phyloP scores from a whole-genome alignment of 2,113 vertebrate species.

The Oreocharis arfaki region DNA sequence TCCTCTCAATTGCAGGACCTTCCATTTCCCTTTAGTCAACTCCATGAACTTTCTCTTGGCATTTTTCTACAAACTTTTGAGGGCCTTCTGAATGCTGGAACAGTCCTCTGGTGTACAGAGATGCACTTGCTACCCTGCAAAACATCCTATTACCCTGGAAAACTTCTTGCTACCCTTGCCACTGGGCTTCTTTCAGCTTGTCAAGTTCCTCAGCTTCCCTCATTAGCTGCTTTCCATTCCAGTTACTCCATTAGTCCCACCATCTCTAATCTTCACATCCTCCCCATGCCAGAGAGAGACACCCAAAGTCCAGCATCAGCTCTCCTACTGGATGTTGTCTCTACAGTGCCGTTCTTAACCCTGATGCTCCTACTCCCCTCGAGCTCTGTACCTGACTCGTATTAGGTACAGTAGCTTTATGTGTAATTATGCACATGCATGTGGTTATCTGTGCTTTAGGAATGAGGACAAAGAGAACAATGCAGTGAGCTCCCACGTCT shows the following conservation, averaged over 20 bases:
- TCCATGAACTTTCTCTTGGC: background rate
- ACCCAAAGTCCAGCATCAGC: background rate
- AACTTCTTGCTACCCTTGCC: background rate
- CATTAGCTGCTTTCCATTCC: background rate
- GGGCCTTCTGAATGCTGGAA: background rate
- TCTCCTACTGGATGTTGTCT: background rate
- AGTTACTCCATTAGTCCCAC: background rate
- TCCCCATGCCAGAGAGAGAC: background rate
- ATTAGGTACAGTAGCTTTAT: background rate
- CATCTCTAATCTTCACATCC: background rate
- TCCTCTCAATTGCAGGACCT: background rate
- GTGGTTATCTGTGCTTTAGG: background rate
- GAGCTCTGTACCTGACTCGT: accelerated
- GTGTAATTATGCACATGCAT: background rate
- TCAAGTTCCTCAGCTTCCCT: background rate
- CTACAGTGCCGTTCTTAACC: background rate
- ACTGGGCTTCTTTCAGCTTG: background rate
- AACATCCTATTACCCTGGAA: background rate
- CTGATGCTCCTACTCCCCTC: background rate
- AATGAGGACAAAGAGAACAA: background rate
- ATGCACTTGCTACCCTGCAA: background rate
- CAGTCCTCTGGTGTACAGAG: background rate
- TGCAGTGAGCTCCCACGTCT: background rate
- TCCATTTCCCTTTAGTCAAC: background rate
- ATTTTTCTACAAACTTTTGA: background rate